Conservation (phyloP, 2,797 vertebrate species). For the Cryptoblepharus egeriae region DNA sequence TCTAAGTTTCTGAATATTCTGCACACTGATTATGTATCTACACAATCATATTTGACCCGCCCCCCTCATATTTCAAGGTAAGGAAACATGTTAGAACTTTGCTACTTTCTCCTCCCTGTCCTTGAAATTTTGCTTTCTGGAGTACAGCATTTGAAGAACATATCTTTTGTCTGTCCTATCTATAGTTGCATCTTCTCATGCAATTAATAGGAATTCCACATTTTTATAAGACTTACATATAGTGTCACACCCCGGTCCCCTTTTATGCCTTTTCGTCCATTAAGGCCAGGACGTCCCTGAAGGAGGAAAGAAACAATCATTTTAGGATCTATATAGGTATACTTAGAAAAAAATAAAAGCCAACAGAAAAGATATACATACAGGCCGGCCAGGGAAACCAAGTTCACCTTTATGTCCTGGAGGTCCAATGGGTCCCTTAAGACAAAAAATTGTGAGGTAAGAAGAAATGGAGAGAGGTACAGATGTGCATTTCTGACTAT, state of each 20-base stretch:
- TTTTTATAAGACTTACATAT: conserved; percentile 76
- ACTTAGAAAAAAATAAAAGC: not conserved
- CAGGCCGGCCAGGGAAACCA: conserved; percentile 90
- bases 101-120: not conserved
- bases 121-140: not conserved
- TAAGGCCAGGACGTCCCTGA: conserved; percentile 89
- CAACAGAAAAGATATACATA: conserved; percentile 74
- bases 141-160: not conserved
- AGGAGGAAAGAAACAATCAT: conserved; percentile 27
- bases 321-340: conserved; percentile 21
- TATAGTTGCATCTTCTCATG: not conserved
- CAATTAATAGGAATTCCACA: not conserved
- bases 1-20: not conserved
- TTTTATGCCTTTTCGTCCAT: conserved; percentile 86
- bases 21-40: not conserved
- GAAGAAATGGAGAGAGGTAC: not conserved
- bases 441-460: conserved; percentile 44
- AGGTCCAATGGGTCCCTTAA: conserved; percentile 88
- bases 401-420: conserved; percentile 91
- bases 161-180: not conserved
- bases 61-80: not conserved
- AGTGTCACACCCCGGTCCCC: conserved; percentile 80
- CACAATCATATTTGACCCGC: not conserved
- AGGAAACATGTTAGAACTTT: not conserved
- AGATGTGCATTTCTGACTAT: not conserved